phyloP scores from a whole-genome alignment of 2,113 vertebrate genomes.

The Hippocampus zosterae region DNA sequence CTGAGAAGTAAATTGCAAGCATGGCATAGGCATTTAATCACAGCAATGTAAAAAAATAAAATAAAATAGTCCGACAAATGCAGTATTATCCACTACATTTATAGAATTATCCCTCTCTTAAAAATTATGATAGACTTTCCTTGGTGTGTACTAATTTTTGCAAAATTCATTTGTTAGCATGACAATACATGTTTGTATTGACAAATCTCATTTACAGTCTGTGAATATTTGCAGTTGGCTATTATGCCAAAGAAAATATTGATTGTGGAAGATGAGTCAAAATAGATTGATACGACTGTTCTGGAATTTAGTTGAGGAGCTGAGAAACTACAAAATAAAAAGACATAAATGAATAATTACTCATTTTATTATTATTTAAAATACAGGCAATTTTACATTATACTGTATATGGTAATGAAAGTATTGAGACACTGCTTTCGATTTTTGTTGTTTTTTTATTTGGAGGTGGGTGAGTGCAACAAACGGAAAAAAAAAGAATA shows the following conservation, averaged over 20 bases:
- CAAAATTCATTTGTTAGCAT: not conserved
- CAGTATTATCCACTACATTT: too few species aligned
- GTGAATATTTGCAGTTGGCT: not conserved
- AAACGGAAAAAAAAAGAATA: too few species aligned
- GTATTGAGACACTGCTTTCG: too few species aligned
- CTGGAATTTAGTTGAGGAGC: not conserved
- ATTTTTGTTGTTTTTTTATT: too few species aligned
- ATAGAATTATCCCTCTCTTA: not conserved
- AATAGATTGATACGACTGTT: not conserved
- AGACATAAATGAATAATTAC: not conserved
- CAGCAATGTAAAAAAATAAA: not conserved
- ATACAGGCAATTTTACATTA: too few species aligned
- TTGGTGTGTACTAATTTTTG: not conserved
- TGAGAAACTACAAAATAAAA: not conserved
- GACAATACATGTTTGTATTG: not conserved
- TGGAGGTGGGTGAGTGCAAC: too few species aligned
- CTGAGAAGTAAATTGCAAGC: constrained; percentile 7
- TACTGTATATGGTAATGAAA: too few species aligned
- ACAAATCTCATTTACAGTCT: not conserved
- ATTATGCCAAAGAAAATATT: not conserved
- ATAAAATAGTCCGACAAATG: not conserved
- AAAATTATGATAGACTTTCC: not conserved
- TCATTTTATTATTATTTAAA: too few species aligned
- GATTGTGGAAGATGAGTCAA: not conserved
- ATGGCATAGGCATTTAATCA: not conserved